A percentile compares a stretch with the other conserved stretches of the same genome.
Evolutionary conservation across 1,140 invertebrate species (phyloP).

Genomic region (Euura lappo): DNA sequence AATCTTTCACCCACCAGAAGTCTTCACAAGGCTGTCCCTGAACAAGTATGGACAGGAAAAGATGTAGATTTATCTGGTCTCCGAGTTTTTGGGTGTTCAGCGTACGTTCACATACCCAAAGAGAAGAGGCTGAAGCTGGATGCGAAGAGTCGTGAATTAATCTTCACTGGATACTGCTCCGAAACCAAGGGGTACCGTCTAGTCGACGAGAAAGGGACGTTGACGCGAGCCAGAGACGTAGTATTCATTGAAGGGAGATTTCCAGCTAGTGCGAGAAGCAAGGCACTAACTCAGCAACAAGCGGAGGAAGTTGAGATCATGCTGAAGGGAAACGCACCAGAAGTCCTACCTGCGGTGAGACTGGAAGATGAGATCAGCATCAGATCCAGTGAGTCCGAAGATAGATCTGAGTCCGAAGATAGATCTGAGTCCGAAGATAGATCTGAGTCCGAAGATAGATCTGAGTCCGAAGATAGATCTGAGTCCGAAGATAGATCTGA

Average conservation of each 20-base stretch:
- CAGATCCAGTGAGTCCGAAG: no score
- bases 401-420: no score
- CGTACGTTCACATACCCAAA: constrained; percentile 38
- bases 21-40: constrained; percentile 31
- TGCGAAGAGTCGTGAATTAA: constrained; percentile 21
- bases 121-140: constrained; percentile 33
- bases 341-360: background rate
- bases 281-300: background rate
- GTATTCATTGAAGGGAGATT: constrained; percentile 4
- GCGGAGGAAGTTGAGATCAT: background rate
- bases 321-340: background rate
- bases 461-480: no score
- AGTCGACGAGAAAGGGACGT: constrained; percentile 18
- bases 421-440: no score
- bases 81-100: constrained; percentile 43
- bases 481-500: no score
- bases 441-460: no score
- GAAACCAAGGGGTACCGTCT: constrained; percentile 26
- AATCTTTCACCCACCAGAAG: constrained; percentile 34
- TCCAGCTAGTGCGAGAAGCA: background rate
- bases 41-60: constrained; percentile 38
- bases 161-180: constrained; percentile 33
- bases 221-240: constrained; percentile 11
- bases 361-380: background rate
- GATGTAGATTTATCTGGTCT: constrained; percentile 41